Base-by-base conservation (phyloP, 2,113 vertebrate genomes). In the Cyanistes caeruleus region DNA sequence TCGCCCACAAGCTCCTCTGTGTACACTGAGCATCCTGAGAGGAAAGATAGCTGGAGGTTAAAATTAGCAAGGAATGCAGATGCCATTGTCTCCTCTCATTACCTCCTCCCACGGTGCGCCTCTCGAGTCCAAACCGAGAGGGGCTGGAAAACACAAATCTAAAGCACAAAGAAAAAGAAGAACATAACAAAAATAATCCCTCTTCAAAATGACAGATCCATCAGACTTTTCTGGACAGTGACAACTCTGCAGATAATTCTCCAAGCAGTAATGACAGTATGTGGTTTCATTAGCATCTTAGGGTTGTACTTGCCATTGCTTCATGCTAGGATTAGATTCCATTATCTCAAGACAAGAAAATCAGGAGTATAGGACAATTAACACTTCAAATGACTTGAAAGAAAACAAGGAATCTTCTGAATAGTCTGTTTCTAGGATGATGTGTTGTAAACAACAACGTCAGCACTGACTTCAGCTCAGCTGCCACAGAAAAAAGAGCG, bases 21-120 rank as follows among this genome's bases (percentile, higher is more conserved):
- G 95, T 88, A 44, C 56, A 62, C 7, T 4, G n/a, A n/a, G 62
- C 65, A 83, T 46, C 55, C 80, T 63, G 75, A 90, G 41, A 97
- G 63, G 35, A 15, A 41, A 95, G 92, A 95, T 31, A 86, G 95
- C 90, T 77, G 78, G 90, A 94, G 82, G 93, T 94, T 97, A 97
- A 98, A 98, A 97, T 97, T 93, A 97, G 95, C 87, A 75, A 7
- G 35, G 20, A 87, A 70, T 5, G 5, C 95, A 95, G 84, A 96
- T 94, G 78, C 78, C 95, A 58, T 88, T 97, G 63, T 95, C 51
- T 94, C 83, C 95, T 90, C 88, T 89, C 87, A 43, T 93, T 90
- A 87, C 94, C 80, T 94, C 93, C 86, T 77, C 97, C 94, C 82
- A 86, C 93, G 68, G 64, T 11, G 49, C 78, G 39, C 8, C 4